Evolutionary conservation across 1,140 invertebrate species (phyloP), one percentile per base, ranked within the genome.

Genomic region (Neodiprion fabricii): DNA sequence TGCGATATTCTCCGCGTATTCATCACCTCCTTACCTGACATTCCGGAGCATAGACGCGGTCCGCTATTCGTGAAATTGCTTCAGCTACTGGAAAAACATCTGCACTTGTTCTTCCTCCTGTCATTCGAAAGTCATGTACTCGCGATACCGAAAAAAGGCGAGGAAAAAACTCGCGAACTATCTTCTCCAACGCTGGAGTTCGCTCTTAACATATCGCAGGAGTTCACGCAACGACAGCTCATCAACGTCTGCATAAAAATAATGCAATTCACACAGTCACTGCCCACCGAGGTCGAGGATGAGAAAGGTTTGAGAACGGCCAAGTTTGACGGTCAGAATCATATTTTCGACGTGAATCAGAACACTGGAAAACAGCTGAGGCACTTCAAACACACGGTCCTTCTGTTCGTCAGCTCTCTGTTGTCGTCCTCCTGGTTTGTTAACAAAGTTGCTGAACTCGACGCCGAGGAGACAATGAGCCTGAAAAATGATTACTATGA

Each of bases 41-140:
- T 99, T 68, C 97, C 97, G 0, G 93, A 95, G 79, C 97, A 99
- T 87, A 90, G 97, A 65, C 89, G 96, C 61, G 85, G 94, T 48
- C 93, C 94, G 0, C 84, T 98, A 1, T 97, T 97, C 77, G 91
- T 90, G 7, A 95, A 96, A 76, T 86, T 98, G 0, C 85, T 98
- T 7, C 88, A 91, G 49, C 93, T 95, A 1, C 85, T 98, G 1
- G 89, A 92, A 48, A 88, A 93, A 49, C 92, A 95, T 85, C 88
- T 98, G 1, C 95, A 96, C 91, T 88, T 94, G 9, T 95, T 95
- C 80, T 87, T 95, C n/a, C 87, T 92, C 67, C 82, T 96, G 7
- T 87, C 93, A 8, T 90, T 95, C 47, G 94, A 95, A 76, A 90
- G 90, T 1, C 91, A 95, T 77, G 90, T 94, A 5, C 75, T 79